Base-by-base conservation (phyloP, 2,888 invertebrate genomes). In the Litoditis marina region DNA sequence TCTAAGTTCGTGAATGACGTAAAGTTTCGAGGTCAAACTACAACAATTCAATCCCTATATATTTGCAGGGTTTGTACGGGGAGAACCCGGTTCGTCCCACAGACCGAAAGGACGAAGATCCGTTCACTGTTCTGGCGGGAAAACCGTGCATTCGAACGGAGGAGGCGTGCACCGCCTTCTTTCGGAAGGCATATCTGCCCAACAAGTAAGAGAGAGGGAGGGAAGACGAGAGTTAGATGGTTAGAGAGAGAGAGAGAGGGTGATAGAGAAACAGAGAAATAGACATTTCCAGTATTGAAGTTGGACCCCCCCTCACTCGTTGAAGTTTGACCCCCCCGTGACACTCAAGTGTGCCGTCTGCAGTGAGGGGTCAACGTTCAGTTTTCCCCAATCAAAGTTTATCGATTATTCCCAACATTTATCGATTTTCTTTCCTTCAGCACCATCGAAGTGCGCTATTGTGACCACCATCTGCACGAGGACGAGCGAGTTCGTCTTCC, bases 401-500 rank as follows among this genome's bases (percentile, higher is more conserved):
- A 25, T 49, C 11, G 36, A 8, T 19, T n/a, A 54, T 39, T 36
- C 16, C 2, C 8, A 30, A 16, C 11, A 30, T 30, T 34, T 27
- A 32, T 27, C 16, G 11, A 11, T 28, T 2, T 50, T 36, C 27
- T 28, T 32, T 19, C 16, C 53, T 69, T 55, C 59, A 75, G 75
- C 57, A 68, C 63, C 25, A 76, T 76, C 32, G 69, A 72, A 52
- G 73, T 76, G 11, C 69, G 76, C n/a, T 76, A 68, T 53, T 76
- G 76, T 62, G 73, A 73, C 50, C 68, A 71, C 51, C 76, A 76
- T 63, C 61, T 76, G 31, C 76, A 76, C 60, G 71, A 69, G 13
- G 76, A 76, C 51, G 69, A 70, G 39, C 62, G 66, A 22, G 46
- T 73, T 22, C 39, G 71, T 8, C 56, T 73, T 7, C 73, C 73